A percentile compares a stretch with the other conserved stretches of the same genome.
Evolutionary conservation across 1,140 invertebrate species (phyloP).

Genomic region (Leptinotarsa undecemlineata): DNA sequence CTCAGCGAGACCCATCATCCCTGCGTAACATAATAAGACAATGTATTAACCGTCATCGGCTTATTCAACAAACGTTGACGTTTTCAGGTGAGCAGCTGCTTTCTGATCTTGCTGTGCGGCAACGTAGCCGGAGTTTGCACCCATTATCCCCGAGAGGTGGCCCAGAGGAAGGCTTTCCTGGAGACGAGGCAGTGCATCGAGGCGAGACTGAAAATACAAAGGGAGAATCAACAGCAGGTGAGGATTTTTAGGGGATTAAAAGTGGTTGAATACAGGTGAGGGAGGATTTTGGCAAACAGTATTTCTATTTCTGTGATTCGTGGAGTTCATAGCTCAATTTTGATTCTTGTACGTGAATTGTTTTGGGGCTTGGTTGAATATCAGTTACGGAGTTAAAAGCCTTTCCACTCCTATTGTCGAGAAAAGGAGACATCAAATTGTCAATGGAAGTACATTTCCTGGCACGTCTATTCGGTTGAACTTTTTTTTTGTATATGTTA

Average conservation of each 20-base stretch:
- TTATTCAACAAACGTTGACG: background rate
- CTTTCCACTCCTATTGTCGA: no score
- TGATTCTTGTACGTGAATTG: no score
- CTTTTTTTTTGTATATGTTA: no score
- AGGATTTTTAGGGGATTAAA: conserved; percentile 28
- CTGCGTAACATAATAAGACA: background rate
- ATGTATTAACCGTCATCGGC: background rate
- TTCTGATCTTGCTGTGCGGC: conserved; percentile 72
- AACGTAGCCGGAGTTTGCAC: conserved; percentile 90
- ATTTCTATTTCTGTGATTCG: no score
- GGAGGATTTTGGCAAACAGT: no score
- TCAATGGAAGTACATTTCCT: no score
- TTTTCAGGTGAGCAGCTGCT: conserved; percentile 56
- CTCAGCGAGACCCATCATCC: background rate
- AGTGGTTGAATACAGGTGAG: no score
- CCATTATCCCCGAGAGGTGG: conserved; percentile 88
- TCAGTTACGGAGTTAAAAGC: no score
- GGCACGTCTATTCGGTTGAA: no score
- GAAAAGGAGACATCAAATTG: no score
- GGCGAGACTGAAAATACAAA: conserved; percentile 85
- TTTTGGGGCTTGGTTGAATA: no score
- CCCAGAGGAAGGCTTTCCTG: conserved; percentile 89
- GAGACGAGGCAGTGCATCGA: conserved; percentile 94
- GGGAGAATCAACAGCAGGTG: conserved; percentile 97
- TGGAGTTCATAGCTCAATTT: no score